A percentile compares a stretch with the other conserved stretches of the same genome.
Conservation (phyloP, 2,797 vertebrate genomes). For the Pseudochaenichthys georgianus region DNA sequence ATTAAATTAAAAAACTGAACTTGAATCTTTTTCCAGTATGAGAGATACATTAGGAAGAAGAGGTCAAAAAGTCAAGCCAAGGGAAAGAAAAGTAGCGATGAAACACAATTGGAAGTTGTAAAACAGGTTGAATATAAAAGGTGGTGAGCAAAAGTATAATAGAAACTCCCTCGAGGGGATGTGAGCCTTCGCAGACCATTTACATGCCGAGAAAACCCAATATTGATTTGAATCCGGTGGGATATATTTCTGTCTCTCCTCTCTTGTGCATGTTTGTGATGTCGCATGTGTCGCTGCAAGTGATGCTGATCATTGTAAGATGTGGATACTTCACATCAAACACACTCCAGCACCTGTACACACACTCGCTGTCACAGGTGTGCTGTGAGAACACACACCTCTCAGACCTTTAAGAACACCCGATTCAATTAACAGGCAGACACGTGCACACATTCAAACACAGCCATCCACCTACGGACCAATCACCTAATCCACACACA, state of each 20-base stretch:
- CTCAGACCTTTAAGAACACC: conserved; percentile 60
- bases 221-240: neutral
- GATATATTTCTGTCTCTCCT: neutral
- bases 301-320: conserved; percentile 36
- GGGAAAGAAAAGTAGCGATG: neutral
- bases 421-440: conserved; percentile 68
- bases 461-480: conserved; percentile 45
- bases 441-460: conserved; percentile 55
- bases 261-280: neutral
- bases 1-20: conserved; percentile 14
- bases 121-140: too few species aligned
- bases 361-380: conserved; percentile 69
- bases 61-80: neutral
- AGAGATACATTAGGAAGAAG: neutral
- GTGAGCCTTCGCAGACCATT: too few species aligned
- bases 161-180: too few species aligned
- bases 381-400: conserved; percentile 56
- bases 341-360: conserved; percentile 49
- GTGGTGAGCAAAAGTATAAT: too few species aligned
- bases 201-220: too few species aligned
- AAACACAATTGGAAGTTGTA: too few species aligned
- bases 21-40: conserved; percentile 47
- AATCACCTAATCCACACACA: conserved; percentile 53
- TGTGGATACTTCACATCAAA: conserved; percentile 72
- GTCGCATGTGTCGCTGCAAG: conserved; percentile 21